Percentiles rank a stretch among this genome's conserved stretches.
Conservation (phyloP, 2,113 vertebrate species). For the Tupaia tana region DNA sequence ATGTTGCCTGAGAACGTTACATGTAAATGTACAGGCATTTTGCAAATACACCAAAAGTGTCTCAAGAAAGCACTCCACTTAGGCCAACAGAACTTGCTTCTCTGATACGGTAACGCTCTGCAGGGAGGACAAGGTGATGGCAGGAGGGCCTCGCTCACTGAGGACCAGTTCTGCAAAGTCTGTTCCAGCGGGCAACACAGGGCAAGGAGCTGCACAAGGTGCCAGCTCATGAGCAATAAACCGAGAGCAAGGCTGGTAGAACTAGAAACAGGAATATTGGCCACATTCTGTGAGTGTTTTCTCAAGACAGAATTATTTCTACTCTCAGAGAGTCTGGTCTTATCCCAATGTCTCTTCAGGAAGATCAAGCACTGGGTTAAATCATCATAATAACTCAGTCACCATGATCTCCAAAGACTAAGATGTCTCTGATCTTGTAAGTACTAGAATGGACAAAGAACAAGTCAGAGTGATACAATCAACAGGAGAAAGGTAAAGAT, state of each 20-base stretch:
- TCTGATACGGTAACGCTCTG: background rate
- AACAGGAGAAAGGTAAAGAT: constrained; percentile 1
- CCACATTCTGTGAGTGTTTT: background rate
- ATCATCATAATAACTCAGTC: background rate
- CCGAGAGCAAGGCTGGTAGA: background rate
- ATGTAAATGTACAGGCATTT: background rate
- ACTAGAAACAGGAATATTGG: background rate
- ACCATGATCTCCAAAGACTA: background rate
- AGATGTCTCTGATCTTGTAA: background rate
- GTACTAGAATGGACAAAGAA: background rate
- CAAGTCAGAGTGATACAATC: background rate
- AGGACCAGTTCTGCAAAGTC: background rate
- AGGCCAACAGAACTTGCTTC: background rate
- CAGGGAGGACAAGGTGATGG: background rate
- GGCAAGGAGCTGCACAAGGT: background rate
- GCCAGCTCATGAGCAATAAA: background rate
- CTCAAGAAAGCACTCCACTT: background rate
- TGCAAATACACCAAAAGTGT: background rate
- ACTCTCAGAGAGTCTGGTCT: background rate
- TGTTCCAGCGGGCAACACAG: background rate
- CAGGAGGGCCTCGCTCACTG: background rate
- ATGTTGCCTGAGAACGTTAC: background rate
- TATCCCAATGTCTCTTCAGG: background rate
- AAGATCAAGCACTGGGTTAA: background rate
- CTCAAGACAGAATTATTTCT: background rate